Base-by-base conservation (phyloP, 2,113 vertebrate species). In the Oryzias celebensis region DNA sequence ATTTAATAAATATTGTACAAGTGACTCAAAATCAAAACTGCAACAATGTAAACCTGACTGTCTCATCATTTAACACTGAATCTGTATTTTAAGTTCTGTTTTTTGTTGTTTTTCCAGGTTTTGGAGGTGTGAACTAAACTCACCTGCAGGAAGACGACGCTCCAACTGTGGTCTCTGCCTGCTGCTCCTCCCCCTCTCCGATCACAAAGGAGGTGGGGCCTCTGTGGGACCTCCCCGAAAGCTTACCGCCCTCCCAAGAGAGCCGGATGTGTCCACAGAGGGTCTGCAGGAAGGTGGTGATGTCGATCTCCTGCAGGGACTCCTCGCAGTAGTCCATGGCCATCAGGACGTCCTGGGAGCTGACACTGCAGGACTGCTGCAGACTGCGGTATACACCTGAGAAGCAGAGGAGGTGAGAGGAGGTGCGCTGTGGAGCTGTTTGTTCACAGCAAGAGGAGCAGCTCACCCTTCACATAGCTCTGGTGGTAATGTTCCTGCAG, bases 271-370 rank as follows among this genome's bases (percentile, higher is more conserved):
- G 95, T 73, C 94, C 96, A 65, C 97, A 98, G n/a, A 99, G 90
- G 0, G 95, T 94, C 49, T 96, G 92, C 66, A 99, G 89, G 76
- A 98, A 98, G 62, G 92, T 82, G 13, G 94, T 96, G 91, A 99
- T 92, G 73, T 99, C 97, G 0, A 98, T 92, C 88, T 99, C 97
- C 79, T 98, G 96, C 5, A 98, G 91, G 1, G 96, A 94, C 62
- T 99, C 97, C 77, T 98, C 97, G 78, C 97, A 99, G 87, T 96
- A 96, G 84, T 99, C 97, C 85, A 97, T 94, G 3, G 97, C 95
- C 50, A 93, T 92, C 58, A 98, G 91, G 5, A 99, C 66, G 36
- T 98, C 97, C 80, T 95, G 95, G 12, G 94, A 95, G 68, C 90
- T 91, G 77, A 99, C 91, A 24, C 62, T 91, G 82, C 94, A 91